These are phyloP conservation scores for Abscondita cerata DNA, from an alignment of 2,888 invertebrate species.

Conservation along the genomic window DNA sequence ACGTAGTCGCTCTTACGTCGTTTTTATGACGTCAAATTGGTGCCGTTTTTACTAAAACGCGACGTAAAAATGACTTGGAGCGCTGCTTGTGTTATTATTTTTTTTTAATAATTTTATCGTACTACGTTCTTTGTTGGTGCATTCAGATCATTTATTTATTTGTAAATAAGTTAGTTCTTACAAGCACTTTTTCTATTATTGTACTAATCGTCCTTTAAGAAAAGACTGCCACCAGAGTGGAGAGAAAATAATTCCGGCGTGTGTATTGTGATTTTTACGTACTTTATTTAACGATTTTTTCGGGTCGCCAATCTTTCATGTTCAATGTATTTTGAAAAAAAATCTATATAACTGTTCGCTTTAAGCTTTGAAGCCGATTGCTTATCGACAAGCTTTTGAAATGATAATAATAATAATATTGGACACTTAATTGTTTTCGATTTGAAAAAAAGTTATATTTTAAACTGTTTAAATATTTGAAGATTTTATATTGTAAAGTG, in stretches of 20 bases:
- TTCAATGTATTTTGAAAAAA: not conserved
- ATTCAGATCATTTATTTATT: conserved; percentile 6
- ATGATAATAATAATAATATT: conserved; percentile 13
- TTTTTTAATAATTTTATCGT: no score
- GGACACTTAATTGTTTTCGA: conserved; percentile 18
- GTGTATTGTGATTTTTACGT: not conserved
- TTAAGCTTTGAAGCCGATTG: conserved; percentile 12
- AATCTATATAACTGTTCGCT: conserved; percentile 2
- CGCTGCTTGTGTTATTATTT: no score
- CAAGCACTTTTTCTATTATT: not conserved
- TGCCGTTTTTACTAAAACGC: no score
- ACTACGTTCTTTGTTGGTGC: not conserved
- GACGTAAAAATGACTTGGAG: no score
- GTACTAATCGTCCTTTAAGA: not conserved
- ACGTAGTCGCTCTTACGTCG: no score
- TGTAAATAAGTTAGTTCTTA: conserved; percentile 3
- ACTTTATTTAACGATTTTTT: conserved; percentile 2
- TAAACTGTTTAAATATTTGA: conserved; percentile 23
- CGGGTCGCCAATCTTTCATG: not conserved
- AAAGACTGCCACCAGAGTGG: conserved; percentile 7
- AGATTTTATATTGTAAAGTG: conserved; percentile 31
- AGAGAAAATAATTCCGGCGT: not conserved
- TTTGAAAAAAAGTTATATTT: conserved; percentile 24
- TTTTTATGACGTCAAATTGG: no score
- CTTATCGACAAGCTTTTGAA: not conserved